Percentiles rank a stretch among this genome's conserved stretches.
These are phyloP conservation scores for Protodeltote pygarga DNA, from an alignment of 2,888 invertebrate genomes.

Conservation along the genomic window DNA sequence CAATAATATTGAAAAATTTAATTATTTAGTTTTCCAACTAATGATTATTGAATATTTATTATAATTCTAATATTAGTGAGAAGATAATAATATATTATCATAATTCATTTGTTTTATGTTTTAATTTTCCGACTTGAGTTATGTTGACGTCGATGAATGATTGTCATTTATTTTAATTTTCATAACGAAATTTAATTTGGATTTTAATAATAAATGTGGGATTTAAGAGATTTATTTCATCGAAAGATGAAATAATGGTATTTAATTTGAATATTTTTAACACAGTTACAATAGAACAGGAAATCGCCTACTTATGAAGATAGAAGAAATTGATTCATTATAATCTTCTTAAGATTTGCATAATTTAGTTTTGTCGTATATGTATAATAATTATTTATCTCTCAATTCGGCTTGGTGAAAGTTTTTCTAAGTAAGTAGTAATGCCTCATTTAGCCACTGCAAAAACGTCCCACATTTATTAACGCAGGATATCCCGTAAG, in stretches of 20 bases:
- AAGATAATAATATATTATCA: slow-evolving; percentile 30
- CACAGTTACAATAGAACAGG: slow-evolving; percentile 31
- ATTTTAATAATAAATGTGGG: slow-evolving; percentile 32
- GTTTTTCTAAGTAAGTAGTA: slow-evolving; percentile 6
- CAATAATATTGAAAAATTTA: slow-evolving; percentile 35
- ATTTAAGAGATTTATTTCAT: slow-evolving; percentile 39
- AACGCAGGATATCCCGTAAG: no score
- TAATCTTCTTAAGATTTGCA: slow-evolving; percentile 22
- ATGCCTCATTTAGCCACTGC: no score
- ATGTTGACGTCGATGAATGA: slow-evolving; percentile 25
- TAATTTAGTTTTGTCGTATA: slow-evolving; percentile 27
- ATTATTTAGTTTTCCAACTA: slow-evolving; percentile 43
- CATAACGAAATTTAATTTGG: slow-evolving; percentile 22
- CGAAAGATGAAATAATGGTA: slow-evolving; percentile 30
- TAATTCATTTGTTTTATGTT: slow-evolving; percentile 40
- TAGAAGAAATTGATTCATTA: slow-evolving; percentile 34
- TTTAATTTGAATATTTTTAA: slow-evolving; percentile 42
- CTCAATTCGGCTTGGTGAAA: slow-evolving; percentile 29
- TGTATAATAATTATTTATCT: no score
- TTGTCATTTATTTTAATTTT: slow-evolving; percentile 43
- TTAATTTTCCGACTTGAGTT: slow-evolving; percentile 31
- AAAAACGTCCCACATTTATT: no score
- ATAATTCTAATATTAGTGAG: slow-evolving; percentile 26
- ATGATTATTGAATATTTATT: slow-evolving; percentile 40
- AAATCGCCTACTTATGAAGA: slow-evolving; percentile 34